Conservation (phyloP, 2,888 invertebrate species). For the Tuberolachnus salignus region DNA sequence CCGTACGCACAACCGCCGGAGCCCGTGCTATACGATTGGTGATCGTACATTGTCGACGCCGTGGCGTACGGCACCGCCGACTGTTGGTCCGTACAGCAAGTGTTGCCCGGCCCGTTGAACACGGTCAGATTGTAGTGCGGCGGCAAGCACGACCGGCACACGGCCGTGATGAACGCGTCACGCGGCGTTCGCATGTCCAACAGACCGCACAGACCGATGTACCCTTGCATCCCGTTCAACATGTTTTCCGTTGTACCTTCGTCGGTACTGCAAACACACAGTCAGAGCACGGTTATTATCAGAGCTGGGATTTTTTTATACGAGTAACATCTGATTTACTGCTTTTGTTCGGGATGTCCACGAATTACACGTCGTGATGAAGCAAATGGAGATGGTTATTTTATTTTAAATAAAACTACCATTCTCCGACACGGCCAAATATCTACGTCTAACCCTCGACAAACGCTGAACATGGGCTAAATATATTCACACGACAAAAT, state of each 20-base stretch:
- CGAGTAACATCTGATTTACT: too few relatives aligned
- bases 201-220: constrained; percentile 83
- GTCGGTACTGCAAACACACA: constrained; percentile 81
- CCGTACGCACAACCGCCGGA: constrained; percentile 62
- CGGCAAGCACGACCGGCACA: constrained; percentile 95
- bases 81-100: constrained; percentile 61
- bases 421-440: too few relatives aligned
- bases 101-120: constrained; percentile 68
- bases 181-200: constrained; percentile 76
- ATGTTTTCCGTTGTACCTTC: constrained; percentile 91
- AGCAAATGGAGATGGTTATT: too few relatives aligned
- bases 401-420: too few relatives aligned
- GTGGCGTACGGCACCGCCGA: neutral
- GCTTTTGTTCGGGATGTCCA: too few relatives aligned
- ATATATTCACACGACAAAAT: too few relatives aligned
- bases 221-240: constrained; percentile 87
- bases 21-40: constrained; percentile 62
- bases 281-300: too few relatives aligned
- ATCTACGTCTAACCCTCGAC: too few relatives aligned
- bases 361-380: too few relatives aligned
- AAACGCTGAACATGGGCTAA: too few relatives aligned
- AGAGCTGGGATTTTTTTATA: too few relatives aligned
- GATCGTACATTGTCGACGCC: constrained; percentile 10
- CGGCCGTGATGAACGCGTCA: constrained; percentile 91
- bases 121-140: constrained; percentile 93